Percentiles rank a stretch among this genome's conserved stretches.
These are phyloP conservation scores for Papilio demoleus DNA, from an alignment of 2,888 invertebrate species.

Conservation along the genomic window DNA sequence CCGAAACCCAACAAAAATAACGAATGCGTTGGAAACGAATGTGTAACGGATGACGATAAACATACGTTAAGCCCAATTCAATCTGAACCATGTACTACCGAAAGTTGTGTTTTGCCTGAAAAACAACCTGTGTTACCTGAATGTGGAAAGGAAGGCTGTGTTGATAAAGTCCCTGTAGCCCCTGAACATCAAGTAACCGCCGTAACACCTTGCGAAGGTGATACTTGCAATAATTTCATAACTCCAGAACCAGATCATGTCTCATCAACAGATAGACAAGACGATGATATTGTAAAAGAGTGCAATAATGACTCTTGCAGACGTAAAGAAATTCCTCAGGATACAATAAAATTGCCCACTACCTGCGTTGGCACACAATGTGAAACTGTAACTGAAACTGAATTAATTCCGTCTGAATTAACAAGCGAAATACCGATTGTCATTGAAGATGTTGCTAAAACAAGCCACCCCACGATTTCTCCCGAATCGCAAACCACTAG, in stretches of 20 bases:
- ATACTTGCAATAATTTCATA: conserved; percentile 48
- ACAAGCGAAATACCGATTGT: conserved; percentile 34
- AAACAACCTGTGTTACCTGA: conserved; percentile 45
- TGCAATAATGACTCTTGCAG: conserved; percentile 63
- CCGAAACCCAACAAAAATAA: conserved; percentile 56
- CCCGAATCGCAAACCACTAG: conserved; percentile 22
- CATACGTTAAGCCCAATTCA: conserved; percentile 44
- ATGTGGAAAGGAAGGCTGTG: conserved; percentile 52
- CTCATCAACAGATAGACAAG: conserved; percentile 30
- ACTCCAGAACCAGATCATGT: conserved; percentile 34
- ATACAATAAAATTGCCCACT: conserved; percentile 49
- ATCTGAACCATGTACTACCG: conserved; percentile 51
- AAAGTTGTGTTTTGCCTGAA: conserved; percentile 48
- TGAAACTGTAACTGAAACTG: conserved; percentile 40
- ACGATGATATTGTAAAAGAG: conserved; percentile 48
- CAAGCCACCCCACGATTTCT: conserved; percentile 4
- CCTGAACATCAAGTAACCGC: conserved; percentile 40
- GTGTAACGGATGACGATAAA: conserved; percentile 56
- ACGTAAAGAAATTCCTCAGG: conserved; percentile 54
- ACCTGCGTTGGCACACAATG: conserved; percentile 58
- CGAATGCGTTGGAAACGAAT: conserved; percentile 67
- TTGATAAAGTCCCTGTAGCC: not conserved
- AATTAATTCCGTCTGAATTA: conserved; percentile 39
- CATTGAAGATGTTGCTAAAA: conserved; percentile 28
- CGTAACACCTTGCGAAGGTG: conserved; percentile 49